Evolutionary conservation across 2,797 vertebrate genomes (phyloP).

Genomic region (Rhyacichthys aspro): DNA sequence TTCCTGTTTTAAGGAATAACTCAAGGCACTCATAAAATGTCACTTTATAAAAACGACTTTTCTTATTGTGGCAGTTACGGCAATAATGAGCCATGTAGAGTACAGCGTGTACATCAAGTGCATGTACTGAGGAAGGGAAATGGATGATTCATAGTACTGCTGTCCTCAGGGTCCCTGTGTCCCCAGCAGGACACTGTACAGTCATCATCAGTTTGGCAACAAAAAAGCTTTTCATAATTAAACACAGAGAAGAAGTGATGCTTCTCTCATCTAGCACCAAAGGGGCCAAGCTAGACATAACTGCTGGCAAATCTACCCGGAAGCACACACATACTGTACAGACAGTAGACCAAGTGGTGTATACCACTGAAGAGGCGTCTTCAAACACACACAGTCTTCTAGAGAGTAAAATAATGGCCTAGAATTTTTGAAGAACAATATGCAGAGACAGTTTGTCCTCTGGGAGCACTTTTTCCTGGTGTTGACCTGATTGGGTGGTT

Average conservation of each 20-base stretch:
- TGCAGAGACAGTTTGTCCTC: conserved; percentile 54
- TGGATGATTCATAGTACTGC: conserved; percentile 56
- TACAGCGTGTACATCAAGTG: conserved; percentile 52
- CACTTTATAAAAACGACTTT: conserved; percentile 47
- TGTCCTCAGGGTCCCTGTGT: conserved; percentile 54
- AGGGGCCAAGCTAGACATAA: conserved; percentile 45
- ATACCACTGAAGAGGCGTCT: conserved; percentile 11
- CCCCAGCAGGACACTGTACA: conserved; percentile 59
- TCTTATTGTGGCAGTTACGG: conserved; percentile 46
- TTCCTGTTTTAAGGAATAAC: conserved; percentile 47
- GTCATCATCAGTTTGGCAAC: conserved; percentile 52
- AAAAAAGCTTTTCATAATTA: conserved; percentile 58
- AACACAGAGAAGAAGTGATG: conserved; percentile 44
- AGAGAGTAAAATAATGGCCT: conserved; percentile 60
- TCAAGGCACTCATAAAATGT: conserved; percentile 42
- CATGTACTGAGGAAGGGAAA: conserved; percentile 40
- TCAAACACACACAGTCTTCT: conserved; percentile 43
- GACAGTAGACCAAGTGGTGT: conserved; percentile 25
- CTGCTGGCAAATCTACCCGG: conserved; percentile 40
- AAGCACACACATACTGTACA: conserved; percentile 27
- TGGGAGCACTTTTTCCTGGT: conserved; percentile 71
- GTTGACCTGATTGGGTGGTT: conserved; percentile 76
- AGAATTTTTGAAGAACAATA: conserved; percentile 56
- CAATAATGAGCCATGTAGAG: conserved; percentile 53
- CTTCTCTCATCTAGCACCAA: conserved; percentile 51